Percentiles rank a stretch among this genome's conserved stretches.
Evolutionary conservation across 2,113 vertebrate species (phyloP).

Genomic region (Strigops habroptila): DNA sequence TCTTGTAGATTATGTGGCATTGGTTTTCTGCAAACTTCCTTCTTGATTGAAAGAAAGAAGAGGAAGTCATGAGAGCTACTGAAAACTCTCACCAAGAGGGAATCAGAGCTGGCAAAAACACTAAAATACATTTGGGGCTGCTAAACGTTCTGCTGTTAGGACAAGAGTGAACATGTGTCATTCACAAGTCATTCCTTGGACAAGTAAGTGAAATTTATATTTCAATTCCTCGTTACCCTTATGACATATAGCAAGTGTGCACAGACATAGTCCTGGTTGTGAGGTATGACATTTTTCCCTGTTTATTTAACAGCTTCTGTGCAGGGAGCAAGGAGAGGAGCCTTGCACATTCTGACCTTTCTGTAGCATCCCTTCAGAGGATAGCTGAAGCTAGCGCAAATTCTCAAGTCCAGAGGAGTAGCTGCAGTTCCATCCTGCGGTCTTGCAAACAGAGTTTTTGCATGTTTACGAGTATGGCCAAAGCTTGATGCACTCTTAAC

Average conservation of each 20-base stretch:
- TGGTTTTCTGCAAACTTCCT: neutral
- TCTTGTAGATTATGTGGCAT: neutral
- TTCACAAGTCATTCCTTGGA: neutral
- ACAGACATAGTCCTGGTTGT: neutral
- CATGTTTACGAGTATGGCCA: neutral
- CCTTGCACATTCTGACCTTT: neutral
- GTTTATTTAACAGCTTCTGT: neutral
- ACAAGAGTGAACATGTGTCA: fast-evolving
- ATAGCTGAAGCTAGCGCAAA: neutral
- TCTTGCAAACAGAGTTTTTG: neutral
- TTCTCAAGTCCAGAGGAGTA: neutral
- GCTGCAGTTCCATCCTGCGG: neutral
- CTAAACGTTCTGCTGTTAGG: neutral
- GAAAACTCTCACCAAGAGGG: neutral
- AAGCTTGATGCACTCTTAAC: neutral
- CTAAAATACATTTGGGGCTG: neutral
- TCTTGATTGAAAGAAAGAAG: neutral
- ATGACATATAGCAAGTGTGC: neutral
- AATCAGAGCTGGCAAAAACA: neutral
- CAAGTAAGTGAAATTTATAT: neutral
- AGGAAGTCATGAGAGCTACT: neutral
- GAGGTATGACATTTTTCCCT: neutral
- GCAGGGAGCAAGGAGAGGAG: neutral
- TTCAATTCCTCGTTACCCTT: neutral
- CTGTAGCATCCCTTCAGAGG: neutral